Evolutionary conservation across 2,888 invertebrate species (phyloP).

Genomic region (Scrobipalpa costella): DNA sequence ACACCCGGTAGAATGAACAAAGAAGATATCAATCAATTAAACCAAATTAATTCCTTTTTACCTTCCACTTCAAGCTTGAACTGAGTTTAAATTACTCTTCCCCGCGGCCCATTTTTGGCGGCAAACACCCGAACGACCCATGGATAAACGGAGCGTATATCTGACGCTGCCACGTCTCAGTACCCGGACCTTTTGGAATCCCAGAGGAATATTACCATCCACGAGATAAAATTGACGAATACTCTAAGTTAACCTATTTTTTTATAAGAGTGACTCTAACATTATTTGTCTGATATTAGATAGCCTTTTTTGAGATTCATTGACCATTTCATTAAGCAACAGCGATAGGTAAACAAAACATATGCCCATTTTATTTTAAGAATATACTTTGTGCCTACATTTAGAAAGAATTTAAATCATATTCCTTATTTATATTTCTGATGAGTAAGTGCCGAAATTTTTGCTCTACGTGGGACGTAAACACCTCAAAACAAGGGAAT

Average conservation of each 20-base stretch:
- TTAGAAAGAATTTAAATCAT: no score
- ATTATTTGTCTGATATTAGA: no score
- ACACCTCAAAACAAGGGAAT: neutral
- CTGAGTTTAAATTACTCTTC: neutral
- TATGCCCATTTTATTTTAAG: no score
- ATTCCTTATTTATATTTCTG: no score
- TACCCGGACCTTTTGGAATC: constrained; percentile 17
- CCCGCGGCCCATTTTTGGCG: constrained; percentile 12
- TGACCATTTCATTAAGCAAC: no score
- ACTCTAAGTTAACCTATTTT: constrained; percentile 15
- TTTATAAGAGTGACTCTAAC: no score
- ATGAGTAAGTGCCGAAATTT: neutral
- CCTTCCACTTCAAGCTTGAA: neutral
- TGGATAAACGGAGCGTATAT: constrained; percentile 5
- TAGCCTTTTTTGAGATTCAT: no score
- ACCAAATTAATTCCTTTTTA: constrained; percentile 11
- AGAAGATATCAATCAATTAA: constrained; percentile 11
- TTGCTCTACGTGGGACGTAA: neutral
- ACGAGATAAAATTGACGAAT: constrained; percentile 8
- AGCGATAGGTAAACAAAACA: no score
- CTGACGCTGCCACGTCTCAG: neutral
- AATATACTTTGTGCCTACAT: no score
- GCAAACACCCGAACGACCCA: neutral
- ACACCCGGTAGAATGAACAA: no score
- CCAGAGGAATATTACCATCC: constrained; percentile 20